Percentiles rank a stretch among this genome's conserved stretches.
Evolutionary conservation across 1,140 invertebrate species (phyloP).

Genomic region (Drosophila arawakana): DNA sequence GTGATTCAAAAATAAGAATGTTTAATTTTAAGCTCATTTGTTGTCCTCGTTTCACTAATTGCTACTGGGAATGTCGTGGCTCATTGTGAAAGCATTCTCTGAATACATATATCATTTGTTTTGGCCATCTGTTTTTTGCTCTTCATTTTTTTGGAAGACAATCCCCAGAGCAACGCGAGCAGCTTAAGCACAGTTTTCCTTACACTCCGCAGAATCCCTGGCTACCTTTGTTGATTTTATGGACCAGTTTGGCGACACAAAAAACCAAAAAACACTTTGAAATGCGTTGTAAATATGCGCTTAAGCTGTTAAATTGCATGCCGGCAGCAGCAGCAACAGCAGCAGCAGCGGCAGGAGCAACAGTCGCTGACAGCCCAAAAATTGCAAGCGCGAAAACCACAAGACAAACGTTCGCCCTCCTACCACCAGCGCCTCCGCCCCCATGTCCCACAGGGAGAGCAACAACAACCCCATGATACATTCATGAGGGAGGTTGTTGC

Average conservation of each 20-base stretch:
- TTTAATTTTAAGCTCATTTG: conserved; percentile 34
- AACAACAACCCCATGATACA: conserved; percentile 25
- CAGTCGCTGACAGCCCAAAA: conserved; percentile 72
- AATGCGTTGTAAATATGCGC: conserved; percentile 77
- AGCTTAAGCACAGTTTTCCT: conserved; percentile 36
- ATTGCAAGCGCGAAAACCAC: conserved; percentile 76
- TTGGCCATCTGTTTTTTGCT: conserved; percentile 36
- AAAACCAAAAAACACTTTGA: conserved; percentile 51
- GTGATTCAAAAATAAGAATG: conserved; percentile 21
- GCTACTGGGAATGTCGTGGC: conserved; percentile 28
- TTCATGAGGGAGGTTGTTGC: conserved; percentile 51
- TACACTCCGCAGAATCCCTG: background rate
- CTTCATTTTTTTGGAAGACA: background rate
- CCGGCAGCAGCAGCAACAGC: conserved; percentile 41
- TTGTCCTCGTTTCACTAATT: conserved; percentile 42
- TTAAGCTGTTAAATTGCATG: conserved; percentile 79
- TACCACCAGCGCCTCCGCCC: background rate
- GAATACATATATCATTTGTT: conserved; percentile 28
- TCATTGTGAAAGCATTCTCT: conserved; percentile 37
- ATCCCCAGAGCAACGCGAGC: conserved; percentile 21
- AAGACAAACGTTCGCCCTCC: conserved; percentile 64
- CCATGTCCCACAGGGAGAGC: background rate
- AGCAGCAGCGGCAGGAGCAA: conserved; percentile 42
- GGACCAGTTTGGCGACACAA: conserved; percentile 48
- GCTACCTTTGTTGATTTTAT: conserved; percentile 50